Evolutionary conservation across 2,888 invertebrate species (phyloP), one percentile per base, ranked within the genome.

Genomic region (Agriopis leucophaearia): DNA sequence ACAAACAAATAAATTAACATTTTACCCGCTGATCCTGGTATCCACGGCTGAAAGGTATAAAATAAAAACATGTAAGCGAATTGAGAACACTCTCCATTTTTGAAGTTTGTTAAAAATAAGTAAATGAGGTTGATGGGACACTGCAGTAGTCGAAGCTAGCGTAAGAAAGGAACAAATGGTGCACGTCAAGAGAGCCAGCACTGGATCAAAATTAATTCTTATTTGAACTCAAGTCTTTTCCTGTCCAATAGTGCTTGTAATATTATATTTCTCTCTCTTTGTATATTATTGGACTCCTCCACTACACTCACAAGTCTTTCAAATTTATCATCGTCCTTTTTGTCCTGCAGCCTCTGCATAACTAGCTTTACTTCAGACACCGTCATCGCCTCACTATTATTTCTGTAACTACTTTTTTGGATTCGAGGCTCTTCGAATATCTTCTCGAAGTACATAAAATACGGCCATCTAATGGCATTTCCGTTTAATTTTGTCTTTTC

Each of bases 211-310:
- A 27, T 27, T 5, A 3, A 27, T 10, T 18, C 9, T 16, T 47
- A 47, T 47, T 45, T 15, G 15, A 45, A 6, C 45, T 45, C 18
- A 36, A 15, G 9, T 79, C 71, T 81, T 73, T 78, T 82, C 69
- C 78, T 88, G 52, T 88, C 78, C 13, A 94, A 75, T 47, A 93
- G 74, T n/a, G 88, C 88, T 73, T 84, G 79, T 36, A 94, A 80
- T 74, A 94, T 92, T 74, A 64, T 84, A 73, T 94, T 94, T 69
- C 93, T 82, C 74, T 94, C 92, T 56, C 86, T 83, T 69, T 93
- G 93, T 58, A 94, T 90, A 44, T 74, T 72, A 75, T 93, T 94
- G 0, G 92, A 89, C 52, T 92, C 92, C 66, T 91, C 88, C 40
- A 90, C 85, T 9, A 83, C 87, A 59, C 69, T 75, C 0, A 91